A percentile compares a stretch with the other conserved stretches of the same genome.
Evolutionary conservation across 2,888 invertebrate genomes (phyloP).

Genomic region (Oscheius sp.): DNA sequence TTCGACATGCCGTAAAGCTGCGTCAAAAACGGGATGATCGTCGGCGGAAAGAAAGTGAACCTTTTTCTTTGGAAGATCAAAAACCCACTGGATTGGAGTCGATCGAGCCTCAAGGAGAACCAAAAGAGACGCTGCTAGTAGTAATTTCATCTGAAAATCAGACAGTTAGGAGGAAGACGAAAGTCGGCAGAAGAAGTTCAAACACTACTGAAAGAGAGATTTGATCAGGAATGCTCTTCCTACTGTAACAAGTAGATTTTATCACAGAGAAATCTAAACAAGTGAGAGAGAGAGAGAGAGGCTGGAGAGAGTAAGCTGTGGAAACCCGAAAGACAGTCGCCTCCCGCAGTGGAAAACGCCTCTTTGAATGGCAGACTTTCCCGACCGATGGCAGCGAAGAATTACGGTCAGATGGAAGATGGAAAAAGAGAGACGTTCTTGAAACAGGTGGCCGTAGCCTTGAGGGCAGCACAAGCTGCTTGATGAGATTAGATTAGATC

Average conservation of each 20-base stretch:
- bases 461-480: background rate
- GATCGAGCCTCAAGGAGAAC: background rate
- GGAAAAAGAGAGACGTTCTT: background rate
- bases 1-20: no score
- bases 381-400: background rate
- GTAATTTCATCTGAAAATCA: background rate
- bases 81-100: conserved; percentile 12
- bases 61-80: background rate
- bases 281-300: background rate
- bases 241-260: background rate
- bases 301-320: background rate
- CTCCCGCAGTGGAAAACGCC: background rate
- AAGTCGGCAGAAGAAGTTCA: background rate
- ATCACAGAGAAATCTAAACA: background rate
- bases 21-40: background rate
- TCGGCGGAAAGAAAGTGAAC: background rate
- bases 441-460: conserved; percentile 9
- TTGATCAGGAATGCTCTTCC: background rate
- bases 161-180: background rate
- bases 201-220: background rate
- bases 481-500: conserved; percentile 1
- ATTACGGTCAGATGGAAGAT: conserved; percentile 4
- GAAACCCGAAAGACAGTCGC: background rate
- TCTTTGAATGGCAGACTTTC: background rate
- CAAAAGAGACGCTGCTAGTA: background rate